Conservation (phyloP, 2,113 vertebrate genomes). For the Macheiramphus alcinus region DNA sequence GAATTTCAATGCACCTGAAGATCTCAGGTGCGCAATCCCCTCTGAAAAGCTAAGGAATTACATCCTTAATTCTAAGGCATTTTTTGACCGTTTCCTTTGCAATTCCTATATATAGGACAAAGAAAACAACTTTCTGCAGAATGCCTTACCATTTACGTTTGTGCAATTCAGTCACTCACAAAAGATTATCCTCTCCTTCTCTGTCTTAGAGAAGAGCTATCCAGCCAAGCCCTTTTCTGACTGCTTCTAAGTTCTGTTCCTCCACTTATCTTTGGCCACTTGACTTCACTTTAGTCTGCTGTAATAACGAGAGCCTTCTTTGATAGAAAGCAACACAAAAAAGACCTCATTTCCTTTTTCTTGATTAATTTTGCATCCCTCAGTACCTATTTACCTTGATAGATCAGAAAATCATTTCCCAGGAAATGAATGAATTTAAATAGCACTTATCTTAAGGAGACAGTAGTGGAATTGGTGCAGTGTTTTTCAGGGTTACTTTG, state of each 20-base stretch:
- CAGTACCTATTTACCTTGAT: slow-evolving; percentile 39
- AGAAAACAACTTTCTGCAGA: not conserved
- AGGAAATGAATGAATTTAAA: slow-evolving; percentile 32
- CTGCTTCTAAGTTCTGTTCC: not conserved
- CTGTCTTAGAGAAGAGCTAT: not conserved
- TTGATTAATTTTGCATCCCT: slow-evolving; percentile 48
- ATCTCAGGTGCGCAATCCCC: not conserved
- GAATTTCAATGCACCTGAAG: not conserved
- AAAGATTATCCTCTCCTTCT: not conserved
- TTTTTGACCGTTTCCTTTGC: not conserved
- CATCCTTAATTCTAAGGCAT: not conserved
- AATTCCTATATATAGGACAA: not conserved
- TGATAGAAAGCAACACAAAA: slow-evolving; percentile 21
- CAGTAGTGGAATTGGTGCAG: not conserved
- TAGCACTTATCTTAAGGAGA: not conserved
- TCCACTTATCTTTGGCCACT: not conserved
- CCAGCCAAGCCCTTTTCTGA: not conserved
- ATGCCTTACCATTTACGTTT: not conserved
- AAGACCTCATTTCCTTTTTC: slow-evolving; percentile 5
- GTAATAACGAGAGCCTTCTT: not conserved
- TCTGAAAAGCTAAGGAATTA: not conserved
- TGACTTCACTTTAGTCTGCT: not conserved
- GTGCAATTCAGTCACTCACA: not conserved
- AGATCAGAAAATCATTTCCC: slow-evolving; percentile 45
- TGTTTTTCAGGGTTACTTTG: not conserved